Evolutionary conservation across 2,113 vertebrate genomes (phyloP).

Genomic region (Ammodytes marinus): DNA sequence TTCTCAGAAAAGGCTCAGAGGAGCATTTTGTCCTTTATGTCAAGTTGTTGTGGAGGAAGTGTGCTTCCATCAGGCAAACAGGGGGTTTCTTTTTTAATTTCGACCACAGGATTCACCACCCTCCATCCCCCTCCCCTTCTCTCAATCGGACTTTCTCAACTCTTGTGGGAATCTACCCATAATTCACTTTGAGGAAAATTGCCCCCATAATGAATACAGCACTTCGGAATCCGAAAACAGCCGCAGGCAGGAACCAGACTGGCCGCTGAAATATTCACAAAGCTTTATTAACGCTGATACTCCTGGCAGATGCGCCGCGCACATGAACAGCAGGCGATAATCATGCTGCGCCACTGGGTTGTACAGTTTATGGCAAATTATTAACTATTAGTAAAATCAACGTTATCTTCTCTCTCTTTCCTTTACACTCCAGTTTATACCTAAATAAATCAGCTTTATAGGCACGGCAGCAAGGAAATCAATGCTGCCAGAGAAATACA

Average conservation of each 20-base stretch:
- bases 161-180: conserved; percentile 60
- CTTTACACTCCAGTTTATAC: conserved; percentile 17
- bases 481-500: background rate
- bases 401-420: background rate
- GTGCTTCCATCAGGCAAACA: conserved; percentile 54
- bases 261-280: conserved; percentile 77
- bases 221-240: conserved; percentile 60
- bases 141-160: conserved; percentile 5
- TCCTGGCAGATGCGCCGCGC: conserved; percentile 65
- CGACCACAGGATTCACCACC: conserved; percentile 28
- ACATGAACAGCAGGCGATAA: conserved; percentile 54
- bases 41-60: conserved; percentile 11
- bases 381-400: conserved; percentile 36
- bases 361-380: conserved; percentile 42
- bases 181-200: conserved; percentile 59
- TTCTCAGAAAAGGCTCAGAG: conserved; percentile 29
- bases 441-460: conserved; percentile 35
- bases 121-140: background rate
- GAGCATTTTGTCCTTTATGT: conserved; percentile 32
- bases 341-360: conserved; percentile 36
- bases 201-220: conserved; percentile 66
- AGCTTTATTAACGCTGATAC: conserved; percentile 70
- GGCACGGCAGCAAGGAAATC: background rate
- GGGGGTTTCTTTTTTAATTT: conserved; percentile 46
- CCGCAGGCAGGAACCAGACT: conserved; percentile 67